Conservation (phyloP, 2,888 invertebrate species). For the Morpho helenor region DNA sequence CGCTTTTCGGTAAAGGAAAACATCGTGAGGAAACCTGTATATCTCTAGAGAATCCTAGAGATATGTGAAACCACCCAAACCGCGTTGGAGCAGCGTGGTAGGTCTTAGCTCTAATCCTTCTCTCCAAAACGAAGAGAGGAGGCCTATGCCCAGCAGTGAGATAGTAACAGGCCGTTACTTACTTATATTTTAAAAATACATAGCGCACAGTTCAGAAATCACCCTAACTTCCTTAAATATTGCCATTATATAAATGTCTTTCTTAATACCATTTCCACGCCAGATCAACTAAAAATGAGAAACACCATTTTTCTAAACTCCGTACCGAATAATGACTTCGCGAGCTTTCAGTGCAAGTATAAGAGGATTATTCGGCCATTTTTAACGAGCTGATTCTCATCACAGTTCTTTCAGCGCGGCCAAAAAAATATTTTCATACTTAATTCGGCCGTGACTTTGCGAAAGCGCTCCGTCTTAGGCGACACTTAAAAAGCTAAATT, state of each 20-base stretch:
- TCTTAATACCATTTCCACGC: not conserved
- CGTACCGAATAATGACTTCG: constrained; percentile 6
- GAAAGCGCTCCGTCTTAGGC: constrained; percentile 16
- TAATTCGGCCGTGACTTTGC: constrained; percentile 19
- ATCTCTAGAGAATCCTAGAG: too few species aligned
- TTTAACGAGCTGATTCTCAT: constrained; percentile 16
- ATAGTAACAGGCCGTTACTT: too few species aligned
- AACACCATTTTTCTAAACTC: not conserved
- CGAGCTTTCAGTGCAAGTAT: constrained; percentile 12
- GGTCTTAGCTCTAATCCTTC: too few species aligned
- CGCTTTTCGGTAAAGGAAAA: too few species aligned
- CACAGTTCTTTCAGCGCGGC: constrained; percentile 14
- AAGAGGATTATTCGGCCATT: constrained; percentile 18
- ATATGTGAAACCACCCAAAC: too few species aligned
- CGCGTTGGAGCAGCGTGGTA: too few species aligned
- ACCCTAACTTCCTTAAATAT: too few species aligned
- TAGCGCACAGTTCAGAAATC: too few species aligned
- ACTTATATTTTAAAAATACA: too few species aligned
- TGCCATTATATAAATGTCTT: not conserved
- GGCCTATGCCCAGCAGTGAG: too few species aligned
- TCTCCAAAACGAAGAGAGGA: too few species aligned
- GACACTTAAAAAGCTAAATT: constrained; percentile 16
- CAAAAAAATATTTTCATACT: constrained; percentile 17
- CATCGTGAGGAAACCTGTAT: too few species aligned
- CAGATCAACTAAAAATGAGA: not conserved